Base-by-base conservation (phyloP, 2,888 invertebrate genomes). In the Neoascia interrupta region DNA sequence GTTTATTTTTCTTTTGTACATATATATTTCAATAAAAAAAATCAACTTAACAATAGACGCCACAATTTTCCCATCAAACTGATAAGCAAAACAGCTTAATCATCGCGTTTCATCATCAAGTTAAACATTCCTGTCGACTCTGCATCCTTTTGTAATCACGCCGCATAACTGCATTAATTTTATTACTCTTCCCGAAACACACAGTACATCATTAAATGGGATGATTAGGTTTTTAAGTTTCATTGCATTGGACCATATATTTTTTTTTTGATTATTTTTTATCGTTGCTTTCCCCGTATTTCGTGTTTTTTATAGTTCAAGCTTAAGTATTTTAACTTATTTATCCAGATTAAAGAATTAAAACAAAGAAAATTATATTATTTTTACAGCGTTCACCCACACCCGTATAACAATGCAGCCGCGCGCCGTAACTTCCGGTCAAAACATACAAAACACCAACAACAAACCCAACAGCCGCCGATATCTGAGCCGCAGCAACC, bases 391-490 rank as follows among this genome's bases (percentile, higher is more conserved):
- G 85, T 88, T 66, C 88, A 88, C 84, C 86, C 87, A 82, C 88
- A 88, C 86, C 88, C 88, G n/a, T 88, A 88, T 83, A 88, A 87
- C 81, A 82, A 84, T 16, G 84, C 85, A 60, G 85, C 85, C 15
- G 84, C 84, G 18, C 85, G 88, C 73, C 87, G 88, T 56, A 86
- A 86, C 61, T 85, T 86, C 69, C 87, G 87, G 74, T 81, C 85
- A 39, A 87, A 87, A 82, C 85, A 84, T 51, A 81, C 72, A 45
- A 83, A 83, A 49, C 85, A 84, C 60, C 53, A 66, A 15, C 73
- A 79, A 34, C 61, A 66, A 0, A n/a, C n/a, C n/a, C 66, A 66
- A 16, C 16, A 16, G 10, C 58, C 43, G 5, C 43, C 16, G n/a
- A 2, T 6, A 53, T 15, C 28, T 5, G 61, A 70, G 6, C 37